These are phyloP conservation scores for Nemotelus nigrinus DNA, from an alignment of 2,888 invertebrate genomes.

Conservation along the genomic window DNA sequence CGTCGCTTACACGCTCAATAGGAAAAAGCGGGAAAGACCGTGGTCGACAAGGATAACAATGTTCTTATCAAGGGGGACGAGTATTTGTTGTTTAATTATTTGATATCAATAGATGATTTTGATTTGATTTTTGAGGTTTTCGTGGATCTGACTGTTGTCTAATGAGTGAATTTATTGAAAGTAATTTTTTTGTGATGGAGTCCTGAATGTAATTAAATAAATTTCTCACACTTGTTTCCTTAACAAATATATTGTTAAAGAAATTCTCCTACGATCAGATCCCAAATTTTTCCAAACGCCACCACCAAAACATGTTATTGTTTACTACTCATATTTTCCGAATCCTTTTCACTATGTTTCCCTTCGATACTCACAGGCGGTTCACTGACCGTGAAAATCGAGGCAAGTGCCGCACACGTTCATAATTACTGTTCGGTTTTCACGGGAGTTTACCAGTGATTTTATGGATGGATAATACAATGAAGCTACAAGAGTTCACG, in stretches of 20 bases:
- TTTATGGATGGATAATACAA: constrained; percentile 2
- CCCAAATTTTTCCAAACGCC: not conserved
- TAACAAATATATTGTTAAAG: not conserved
- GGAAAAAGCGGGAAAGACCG: not conserved
- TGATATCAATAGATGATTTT: not conserved
- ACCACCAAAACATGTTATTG: not conserved
- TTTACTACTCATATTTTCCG: constrained; percentile 12
- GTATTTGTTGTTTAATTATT: not conserved
- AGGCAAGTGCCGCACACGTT: constrained; percentile 32
- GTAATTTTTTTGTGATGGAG: not conserved
- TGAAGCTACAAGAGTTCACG: constrained; percentile 33
- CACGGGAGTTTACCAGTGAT: constrained; percentile 8
- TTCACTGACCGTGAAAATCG: constrained; percentile 41
- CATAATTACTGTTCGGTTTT: constrained; percentile 21
- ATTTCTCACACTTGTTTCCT: not conserved
- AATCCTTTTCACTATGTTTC: not conserved
- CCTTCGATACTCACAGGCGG: constrained; percentile 21
- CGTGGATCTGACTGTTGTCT: too few relatives aligned
- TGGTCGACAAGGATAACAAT: constrained; percentile 11
- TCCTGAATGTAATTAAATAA: not conserved
- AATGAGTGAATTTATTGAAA: not conserved
- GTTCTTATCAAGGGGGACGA: not conserved
- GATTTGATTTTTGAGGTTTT: not conserved
- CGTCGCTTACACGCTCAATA: not conserved
- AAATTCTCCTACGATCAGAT: not conserved